These are phyloP conservation scores for Drosophila suzukii DNA, from an alignment of 1,140 invertebrate species.

Conservation along the genomic window DNA sequence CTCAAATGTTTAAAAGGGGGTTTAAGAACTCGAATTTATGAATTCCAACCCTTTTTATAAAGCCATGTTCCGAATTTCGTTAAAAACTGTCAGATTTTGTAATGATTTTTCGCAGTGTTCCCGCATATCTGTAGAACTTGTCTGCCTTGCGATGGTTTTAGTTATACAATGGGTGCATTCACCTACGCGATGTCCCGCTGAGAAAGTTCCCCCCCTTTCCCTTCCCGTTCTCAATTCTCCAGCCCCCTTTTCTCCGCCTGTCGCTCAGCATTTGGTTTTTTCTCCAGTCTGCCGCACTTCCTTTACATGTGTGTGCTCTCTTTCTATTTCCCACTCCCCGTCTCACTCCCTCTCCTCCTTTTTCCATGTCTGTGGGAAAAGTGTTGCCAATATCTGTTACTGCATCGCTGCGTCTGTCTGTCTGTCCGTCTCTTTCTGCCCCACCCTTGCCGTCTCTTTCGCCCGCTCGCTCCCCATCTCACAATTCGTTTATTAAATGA, in stretches of 20 bases:
- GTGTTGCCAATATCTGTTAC: slow-evolving; percentile 81
- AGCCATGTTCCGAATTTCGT: not conserved
- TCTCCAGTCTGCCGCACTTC: slow-evolving; percentile 65
- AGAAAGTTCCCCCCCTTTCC: slow-evolving; percentile 13
- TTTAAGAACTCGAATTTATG: too few relatives aligned
- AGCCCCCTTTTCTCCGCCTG: slow-evolving; percentile 19
- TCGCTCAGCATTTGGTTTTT: slow-evolving; percentile 53
- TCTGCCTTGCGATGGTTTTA: slow-evolving; percentile 71
- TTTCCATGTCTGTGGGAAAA: slow-evolving; percentile 60
- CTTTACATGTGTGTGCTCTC: slow-evolving; percentile 51
- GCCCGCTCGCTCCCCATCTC: slow-evolving; percentile 23
- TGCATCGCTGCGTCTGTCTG: slow-evolving; percentile 74
- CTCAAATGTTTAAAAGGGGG: too few relatives aligned
- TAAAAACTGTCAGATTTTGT: too few relatives aligned
- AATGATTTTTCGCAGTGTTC: not conserved
- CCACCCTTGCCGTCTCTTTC: slow-evolving; percentile 21
- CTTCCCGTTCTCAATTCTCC: slow-evolving; percentile 10
- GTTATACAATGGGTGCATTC: slow-evolving; percentile 84
- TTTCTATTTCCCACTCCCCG: not conserved
- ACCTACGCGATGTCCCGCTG: slow-evolving; percentile 75
- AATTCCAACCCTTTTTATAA: too few relatives aligned
- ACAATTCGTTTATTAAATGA: slow-evolving; percentile 83
- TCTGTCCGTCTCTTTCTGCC: slow-evolving; percentile 13
- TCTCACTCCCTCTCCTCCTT: not conserved
- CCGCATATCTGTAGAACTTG: slow-evolving; percentile 52